These are phyloP conservation scores for Diarsia brunnea DNA, from an alignment of 2,888 invertebrate genomes.

Conservation along the genomic window DNA sequence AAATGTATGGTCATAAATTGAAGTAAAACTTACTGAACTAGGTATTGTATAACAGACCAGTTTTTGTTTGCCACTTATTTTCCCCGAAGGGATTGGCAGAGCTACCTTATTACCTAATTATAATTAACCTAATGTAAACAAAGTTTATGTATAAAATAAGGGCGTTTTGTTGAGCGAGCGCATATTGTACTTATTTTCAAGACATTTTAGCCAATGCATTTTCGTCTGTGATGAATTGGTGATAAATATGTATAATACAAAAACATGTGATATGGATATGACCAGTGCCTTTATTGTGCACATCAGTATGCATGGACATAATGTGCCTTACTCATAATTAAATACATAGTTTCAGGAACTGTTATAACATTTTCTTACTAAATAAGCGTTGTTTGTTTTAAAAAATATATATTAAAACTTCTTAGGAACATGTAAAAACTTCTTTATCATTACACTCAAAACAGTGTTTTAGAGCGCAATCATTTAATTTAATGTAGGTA, in stretches of 20 bases:
- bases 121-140: neutral
- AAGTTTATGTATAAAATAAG: neutral
- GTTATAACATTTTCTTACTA: neutral
- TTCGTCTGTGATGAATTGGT: neutral
- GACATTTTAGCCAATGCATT: neutral
- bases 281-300: neutral
- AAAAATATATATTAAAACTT: neutral
- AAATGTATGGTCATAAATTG: neutral
- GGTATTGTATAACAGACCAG: no score
- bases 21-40: neutral
- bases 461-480: neutral
- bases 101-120: neutral
- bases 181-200: neutral
- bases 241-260: neutral
- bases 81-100: no score
- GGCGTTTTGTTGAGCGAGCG: neutral
- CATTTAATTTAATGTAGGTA: slow-evolving; percentile 10
- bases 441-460: neutral
- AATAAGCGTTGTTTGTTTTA: neutral
- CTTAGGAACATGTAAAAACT: neutral
- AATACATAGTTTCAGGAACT: slow-evolving; percentile 4
- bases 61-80: no score
- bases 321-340: slow-evolving; percentile 13
- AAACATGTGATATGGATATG: neutral
- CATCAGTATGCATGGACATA: neutral